Evolutionary conservation across 1,140 invertebrate species (phyloP).

Genomic region (Drosophila fuyamai): DNA sequence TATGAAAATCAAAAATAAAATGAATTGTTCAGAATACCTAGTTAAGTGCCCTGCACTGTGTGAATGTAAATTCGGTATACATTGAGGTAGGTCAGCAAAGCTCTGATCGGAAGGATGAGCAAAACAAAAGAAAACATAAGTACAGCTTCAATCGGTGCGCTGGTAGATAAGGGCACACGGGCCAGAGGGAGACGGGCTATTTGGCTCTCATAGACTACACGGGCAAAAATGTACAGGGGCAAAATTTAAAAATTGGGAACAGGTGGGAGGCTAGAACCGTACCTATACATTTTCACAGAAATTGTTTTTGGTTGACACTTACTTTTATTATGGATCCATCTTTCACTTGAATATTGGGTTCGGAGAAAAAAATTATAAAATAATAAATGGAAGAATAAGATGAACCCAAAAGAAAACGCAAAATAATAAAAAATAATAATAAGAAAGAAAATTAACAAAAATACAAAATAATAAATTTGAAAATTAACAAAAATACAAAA

Average conservation of each 20-base stretch:
- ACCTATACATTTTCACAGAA: not conserved
- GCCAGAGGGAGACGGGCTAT: not conserved
- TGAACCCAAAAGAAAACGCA: too few relatives aligned
- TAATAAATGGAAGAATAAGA: too few relatives aligned
- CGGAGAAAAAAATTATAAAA: too few relatives aligned
- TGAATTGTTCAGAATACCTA: not conserved
- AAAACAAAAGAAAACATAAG: not conserved
- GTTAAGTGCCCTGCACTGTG: conserved; percentile 1
- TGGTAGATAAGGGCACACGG: not conserved
- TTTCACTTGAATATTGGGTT: too few relatives aligned
- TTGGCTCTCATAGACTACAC: not conserved
- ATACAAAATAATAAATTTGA: too few relatives aligned
- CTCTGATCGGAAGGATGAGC: not conserved
- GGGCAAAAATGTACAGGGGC: not conserved
- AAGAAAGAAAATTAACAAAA: too few relatives aligned
- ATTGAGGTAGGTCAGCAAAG: conserved; percentile 1
- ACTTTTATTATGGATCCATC: conserved; percentile 6
- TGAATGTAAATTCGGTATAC: not conserved
- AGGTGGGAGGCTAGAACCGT: not conserved
- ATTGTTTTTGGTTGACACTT: not conserved
- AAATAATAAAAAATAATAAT: too few relatives aligned
- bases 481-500: too few relatives aligned
- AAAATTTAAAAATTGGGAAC: not conserved
- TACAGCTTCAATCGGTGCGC: not conserved
- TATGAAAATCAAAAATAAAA: not conserved